Conservation (phyloP, 2,113 vertebrate genomes). For the Acrocephalus arundinaceus region DNA sequence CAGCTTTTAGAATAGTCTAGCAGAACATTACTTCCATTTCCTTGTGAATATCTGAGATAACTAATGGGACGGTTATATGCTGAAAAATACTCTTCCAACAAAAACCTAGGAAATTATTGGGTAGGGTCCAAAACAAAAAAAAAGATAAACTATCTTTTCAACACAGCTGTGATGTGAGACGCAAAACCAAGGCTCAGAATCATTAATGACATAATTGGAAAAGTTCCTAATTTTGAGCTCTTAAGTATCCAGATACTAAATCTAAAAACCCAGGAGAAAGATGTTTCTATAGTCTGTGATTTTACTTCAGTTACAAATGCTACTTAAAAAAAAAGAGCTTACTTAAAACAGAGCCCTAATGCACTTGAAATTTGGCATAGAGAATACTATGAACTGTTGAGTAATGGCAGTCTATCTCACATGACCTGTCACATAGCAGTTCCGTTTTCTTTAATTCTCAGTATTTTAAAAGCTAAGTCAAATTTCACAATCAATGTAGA, state of each 20-base stretch:
- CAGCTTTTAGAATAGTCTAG: not conserved
- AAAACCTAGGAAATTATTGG: not conserved
- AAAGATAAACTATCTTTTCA: not conserved
- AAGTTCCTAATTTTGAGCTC: not conserved
- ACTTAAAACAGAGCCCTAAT: not conserved
- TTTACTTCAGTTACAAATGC: not conserved
- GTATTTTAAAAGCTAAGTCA: not conserved
- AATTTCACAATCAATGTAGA: not conserved
- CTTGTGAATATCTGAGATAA: not conserved
- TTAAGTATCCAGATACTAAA: not conserved
- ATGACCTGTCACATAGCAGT: not conserved
- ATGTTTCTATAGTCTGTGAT: not conserved
- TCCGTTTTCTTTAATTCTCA: not conserved
- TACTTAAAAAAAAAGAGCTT: not conserved
- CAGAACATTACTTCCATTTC: not conserved
- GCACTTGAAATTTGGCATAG: not conserved
- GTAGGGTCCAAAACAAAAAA: not conserved
- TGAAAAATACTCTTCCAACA: not conserved
- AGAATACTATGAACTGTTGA: not conserved
- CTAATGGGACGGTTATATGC: not conserved
- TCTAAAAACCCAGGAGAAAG: not conserved
- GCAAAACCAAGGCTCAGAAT: not conserved
- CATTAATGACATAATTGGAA: not conserved
- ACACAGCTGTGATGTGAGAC: not conserved
- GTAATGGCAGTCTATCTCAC: not conserved